Evolutionary conservation across 2,113 vertebrate species (phyloP).

Genomic region (Amblyopsis rosae): DNA sequence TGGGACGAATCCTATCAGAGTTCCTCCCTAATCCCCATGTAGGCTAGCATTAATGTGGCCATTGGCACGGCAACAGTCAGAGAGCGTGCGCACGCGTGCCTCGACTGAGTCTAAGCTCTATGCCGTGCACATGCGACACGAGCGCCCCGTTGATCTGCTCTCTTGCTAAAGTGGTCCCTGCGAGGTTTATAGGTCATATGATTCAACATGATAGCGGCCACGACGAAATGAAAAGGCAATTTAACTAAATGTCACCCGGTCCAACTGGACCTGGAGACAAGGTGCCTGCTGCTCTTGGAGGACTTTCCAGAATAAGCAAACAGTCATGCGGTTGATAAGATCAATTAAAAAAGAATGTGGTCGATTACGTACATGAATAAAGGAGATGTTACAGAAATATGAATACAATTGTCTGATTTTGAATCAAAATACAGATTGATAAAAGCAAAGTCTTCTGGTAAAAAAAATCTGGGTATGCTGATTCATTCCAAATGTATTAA

Average conservation of each 20-base stretch:
- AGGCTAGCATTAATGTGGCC: not conserved
- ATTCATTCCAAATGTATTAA: not conserved
- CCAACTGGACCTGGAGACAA: slow-evolving; percentile 10
- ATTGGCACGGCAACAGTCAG: not conserved
- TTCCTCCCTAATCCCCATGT: not conserved
- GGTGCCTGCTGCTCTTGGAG: not conserved
- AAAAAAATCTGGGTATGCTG: not conserved
- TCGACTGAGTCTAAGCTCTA: slow-evolving; percentile 10
- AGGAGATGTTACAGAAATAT: not conserved
- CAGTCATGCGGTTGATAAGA: not conserved
- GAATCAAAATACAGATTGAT: not conserved
- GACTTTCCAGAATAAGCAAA: not conserved
- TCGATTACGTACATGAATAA: not conserved
- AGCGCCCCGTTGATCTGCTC: not conserved
- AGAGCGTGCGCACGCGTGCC: slow-evolving; percentile 1
- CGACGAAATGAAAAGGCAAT: slow-evolving; percentile 30
- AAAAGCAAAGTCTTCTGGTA: not conserved
- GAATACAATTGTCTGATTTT: not conserved
- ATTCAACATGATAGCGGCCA: slow-evolving; percentile 8
- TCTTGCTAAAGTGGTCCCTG: slow-evolving; percentile 1
- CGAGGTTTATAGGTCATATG: slow-evolving; percentile 26
- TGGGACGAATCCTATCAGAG: slow-evolving; percentile 10
- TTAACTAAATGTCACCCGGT: slow-evolving; percentile 31
- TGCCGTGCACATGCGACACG: slow-evolving; percentile 15
- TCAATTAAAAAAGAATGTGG: not conserved